Evolutionary conservation across 2,113 vertebrate species (phyloP), one percentile per base, ranked within the genome.

Genomic region (Cephalophus harveyi): DNA sequence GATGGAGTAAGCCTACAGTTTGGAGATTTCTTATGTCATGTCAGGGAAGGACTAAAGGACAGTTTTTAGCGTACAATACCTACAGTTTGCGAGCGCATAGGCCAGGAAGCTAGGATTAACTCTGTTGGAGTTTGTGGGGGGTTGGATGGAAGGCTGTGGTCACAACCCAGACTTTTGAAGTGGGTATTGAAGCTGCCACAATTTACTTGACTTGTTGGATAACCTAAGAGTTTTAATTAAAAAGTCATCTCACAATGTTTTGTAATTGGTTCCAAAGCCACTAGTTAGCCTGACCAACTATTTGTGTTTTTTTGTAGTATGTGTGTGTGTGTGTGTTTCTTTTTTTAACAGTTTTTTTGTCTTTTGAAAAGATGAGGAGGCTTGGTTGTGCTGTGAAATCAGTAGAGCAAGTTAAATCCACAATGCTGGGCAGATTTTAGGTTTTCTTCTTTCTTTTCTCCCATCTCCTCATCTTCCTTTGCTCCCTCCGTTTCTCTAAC

Each of bases 231-330:
- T 92, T 96, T 98, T 98, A 60, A 98, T 98, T 98, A 71, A 98
- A 98, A 99, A 98, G 97, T 98, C 94, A 97, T 98, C 97, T 97
- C 97, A 96, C 89, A 97, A 57, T 97, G 89, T 96, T 98, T 98
- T 98, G 98, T 98, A 98, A 98, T 97, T 98, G 98, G 96, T 98
- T 98, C 81, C 97, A 98, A 96, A 98, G 97, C 98, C 97, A 97
- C 98, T 97, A 95, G 96, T 97, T 97, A 97, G 87, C 96, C 97
- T 98, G 98, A 98, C 98, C 98, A 97, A 96, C 40, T 40, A 40
- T 79, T 64, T 81, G 71, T 43, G 23, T 76, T 76, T 43, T 71
- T 25, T 76, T 25, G 23, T 43, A 27, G 23, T 76, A 1, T 76
- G 23, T 81, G 9, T 81, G 46, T 43, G 43, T 15, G 40, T 76